Conservation (phyloP, 2,888 invertebrate species). For the Oligia fasciuncula region DNA sequence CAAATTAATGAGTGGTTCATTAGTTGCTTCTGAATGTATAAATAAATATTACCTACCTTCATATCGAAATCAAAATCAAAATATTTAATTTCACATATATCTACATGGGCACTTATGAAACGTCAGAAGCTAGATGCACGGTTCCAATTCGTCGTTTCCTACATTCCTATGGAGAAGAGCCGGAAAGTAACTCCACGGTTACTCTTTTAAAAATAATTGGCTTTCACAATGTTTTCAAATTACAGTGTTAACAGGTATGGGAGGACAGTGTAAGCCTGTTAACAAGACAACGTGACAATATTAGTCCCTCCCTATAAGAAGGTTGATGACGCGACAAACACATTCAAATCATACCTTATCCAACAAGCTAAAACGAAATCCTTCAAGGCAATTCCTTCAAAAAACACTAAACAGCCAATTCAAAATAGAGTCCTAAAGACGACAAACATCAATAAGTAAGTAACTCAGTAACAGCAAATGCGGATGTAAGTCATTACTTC, state of each 20-base stretch:
- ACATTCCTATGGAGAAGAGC: background rate
- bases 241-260: background rate
- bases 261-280: background rate
- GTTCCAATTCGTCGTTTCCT: background rate
- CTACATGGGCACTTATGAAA: background rate
- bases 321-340: background rate
- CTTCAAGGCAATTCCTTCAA: background rate
- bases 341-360: background rate
- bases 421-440: background rate
- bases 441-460: slow-evolving; percentile 24
- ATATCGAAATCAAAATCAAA: no score
- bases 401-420: background rate
- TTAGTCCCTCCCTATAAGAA: background rate
- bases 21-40: background rate
- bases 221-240: background rate
- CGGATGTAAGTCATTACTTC: slow-evolving; percentile 62
- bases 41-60: background rate
- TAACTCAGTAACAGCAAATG: slow-evolving; percentile 28
- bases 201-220: background rate
- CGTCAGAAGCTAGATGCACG: background rate
- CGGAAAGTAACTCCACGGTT: background rate
- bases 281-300: background rate
- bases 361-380: background rate
- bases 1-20: background rate
- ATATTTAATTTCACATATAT: no score